Conservation (phyloP, 2,888 invertebrate genomes). For the Drosophila kuntzei region DNA sequence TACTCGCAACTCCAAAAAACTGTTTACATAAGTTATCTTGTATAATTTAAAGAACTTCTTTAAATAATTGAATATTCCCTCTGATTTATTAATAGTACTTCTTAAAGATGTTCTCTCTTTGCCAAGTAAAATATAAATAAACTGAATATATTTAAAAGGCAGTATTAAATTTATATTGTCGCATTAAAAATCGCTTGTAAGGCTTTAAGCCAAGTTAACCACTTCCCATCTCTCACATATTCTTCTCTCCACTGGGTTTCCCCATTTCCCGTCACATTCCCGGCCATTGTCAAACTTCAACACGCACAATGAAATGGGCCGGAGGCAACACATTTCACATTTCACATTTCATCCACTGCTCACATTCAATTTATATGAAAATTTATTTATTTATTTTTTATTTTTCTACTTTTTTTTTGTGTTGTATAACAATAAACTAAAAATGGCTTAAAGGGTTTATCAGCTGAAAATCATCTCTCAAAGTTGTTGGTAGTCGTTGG, state of each 20-base stretch:
- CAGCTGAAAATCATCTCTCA: constrained; percentile 62
- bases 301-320: constrained; percentile 37
- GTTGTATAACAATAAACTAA: constrained; percentile 65
- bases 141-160: neutral
- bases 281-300: constrained; percentile 36
- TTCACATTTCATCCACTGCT: constrained; percentile 54
- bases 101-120: too few relatives aligned
- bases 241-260: neutral
- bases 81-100: too few relatives aligned
- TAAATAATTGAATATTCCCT: too few relatives aligned
- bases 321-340: constrained; percentile 39
- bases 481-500: constrained; percentile 22
- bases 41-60: too few relatives aligned
- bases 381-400: constrained; percentile 51
- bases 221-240: neutral
- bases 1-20: too few relatives aligned
- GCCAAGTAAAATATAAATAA: neutral
- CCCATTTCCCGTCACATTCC: neutral
- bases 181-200: constrained; percentile 10
- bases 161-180: neutral
- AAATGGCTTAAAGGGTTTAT: constrained; percentile 75
- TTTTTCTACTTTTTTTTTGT: constrained; percentile 7
- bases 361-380: constrained; percentile 62
- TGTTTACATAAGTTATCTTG: too few relatives aligned
- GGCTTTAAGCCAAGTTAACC: constrained; percentile 30